Conservation (phyloP, 2,113 vertebrate genomes). For the Apteryx mantelli region DNA sequence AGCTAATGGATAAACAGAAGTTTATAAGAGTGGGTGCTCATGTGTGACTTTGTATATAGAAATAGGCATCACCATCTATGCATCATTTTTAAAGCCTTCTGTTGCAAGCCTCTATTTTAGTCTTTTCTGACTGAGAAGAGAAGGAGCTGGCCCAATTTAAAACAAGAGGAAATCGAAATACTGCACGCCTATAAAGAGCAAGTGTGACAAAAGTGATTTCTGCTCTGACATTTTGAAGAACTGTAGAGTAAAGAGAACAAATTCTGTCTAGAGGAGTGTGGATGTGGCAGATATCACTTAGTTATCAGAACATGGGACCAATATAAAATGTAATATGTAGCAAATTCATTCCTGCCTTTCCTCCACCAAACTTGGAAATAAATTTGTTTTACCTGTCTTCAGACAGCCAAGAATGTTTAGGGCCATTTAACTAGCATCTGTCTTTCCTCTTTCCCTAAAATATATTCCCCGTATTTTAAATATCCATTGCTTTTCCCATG, state of each 20-base stretch:
- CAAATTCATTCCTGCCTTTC: background rate
- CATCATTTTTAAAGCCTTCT: slow-evolving; percentile 29
- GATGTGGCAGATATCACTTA: background rate
- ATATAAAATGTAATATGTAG: background rate
- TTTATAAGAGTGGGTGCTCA: background rate
- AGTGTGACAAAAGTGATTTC: slow-evolving; percentile 54
- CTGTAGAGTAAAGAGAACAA: background rate
- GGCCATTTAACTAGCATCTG: background rate
- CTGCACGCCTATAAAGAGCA: slow-evolving; percentile 50
- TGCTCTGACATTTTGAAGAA: slow-evolving; percentile 41
- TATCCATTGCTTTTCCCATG: background rate
- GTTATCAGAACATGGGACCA: background rate
- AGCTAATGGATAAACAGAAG: background rate
- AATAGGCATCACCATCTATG: background rate
- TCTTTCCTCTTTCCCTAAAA: background rate
- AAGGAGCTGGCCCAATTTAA: slow-evolving; percentile 35
- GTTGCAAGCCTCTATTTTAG: slow-evolving; percentile 38
- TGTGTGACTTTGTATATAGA: background rate
- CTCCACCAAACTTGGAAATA: background rate
- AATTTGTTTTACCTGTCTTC: background rate
- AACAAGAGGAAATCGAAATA: slow-evolving; percentile 27
- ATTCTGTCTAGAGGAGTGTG: background rate
- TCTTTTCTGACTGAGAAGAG: slow-evolving; percentile 27
- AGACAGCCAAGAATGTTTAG: background rate
- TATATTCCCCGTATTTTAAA: background rate